Evolutionary conservation across 2,888 invertebrate species (phyloP).

Genomic region (Eupithecia centaureata): DNA sequence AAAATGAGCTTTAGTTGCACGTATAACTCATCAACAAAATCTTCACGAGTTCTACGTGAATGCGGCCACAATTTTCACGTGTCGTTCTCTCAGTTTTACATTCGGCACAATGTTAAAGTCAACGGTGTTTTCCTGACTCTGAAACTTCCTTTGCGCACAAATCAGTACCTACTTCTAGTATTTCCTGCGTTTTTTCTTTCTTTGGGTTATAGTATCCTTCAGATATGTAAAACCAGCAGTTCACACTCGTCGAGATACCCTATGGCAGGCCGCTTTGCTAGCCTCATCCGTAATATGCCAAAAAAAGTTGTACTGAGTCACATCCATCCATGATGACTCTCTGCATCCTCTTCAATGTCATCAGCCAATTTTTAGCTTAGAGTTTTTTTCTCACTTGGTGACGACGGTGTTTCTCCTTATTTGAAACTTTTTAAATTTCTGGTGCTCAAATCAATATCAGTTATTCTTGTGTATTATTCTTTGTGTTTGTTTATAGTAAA

Average conservation of each 20-base stretch:
- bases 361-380: too few species aligned
- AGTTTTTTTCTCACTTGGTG: too few species aligned
- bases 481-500: too few species aligned
- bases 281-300: too few species aligned
- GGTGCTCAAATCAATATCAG: too few species aligned
- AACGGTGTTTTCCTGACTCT: slow-evolving; percentile 51
- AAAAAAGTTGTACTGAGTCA: background rate
- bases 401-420: too few species aligned
- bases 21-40: background rate
- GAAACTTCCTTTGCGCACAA: background rate
- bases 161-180: background rate
- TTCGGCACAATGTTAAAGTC: slow-evolving; percentile 72
- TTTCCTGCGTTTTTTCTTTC: background rate
- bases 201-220: background rate
- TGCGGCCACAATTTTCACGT: slow-evolving; percentile 61
- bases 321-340: background rate
- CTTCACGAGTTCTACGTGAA: slow-evolving; percentile 9
- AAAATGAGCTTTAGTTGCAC: background rate
- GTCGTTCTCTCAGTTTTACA: slow-evolving; percentile 70
- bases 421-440: too few species aligned
- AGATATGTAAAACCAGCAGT: background rate
- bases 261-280: too few species aligned
- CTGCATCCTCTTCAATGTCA: background rate
- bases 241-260: background rate
- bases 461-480: too few species aligned